Conservation (phyloP, 2,888 invertebrate species). For the Psococerastis gibbosa region DNA sequence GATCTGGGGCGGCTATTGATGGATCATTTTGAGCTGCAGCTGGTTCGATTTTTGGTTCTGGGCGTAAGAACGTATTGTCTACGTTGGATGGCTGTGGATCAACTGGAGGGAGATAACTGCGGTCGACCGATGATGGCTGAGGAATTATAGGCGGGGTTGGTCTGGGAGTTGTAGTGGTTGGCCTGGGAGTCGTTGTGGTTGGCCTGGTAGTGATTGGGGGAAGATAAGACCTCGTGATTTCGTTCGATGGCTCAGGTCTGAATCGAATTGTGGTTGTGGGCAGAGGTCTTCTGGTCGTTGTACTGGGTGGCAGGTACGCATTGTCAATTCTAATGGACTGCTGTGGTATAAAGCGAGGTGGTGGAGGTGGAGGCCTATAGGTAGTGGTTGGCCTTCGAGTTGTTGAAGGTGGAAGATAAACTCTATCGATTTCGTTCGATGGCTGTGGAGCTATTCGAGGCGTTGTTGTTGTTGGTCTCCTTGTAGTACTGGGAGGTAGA, state of each 20-base stretch:
- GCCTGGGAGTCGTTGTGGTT: neutral
- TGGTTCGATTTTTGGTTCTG: neutral
- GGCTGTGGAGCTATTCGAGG: neutral
- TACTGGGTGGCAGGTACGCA: too few species aligned
- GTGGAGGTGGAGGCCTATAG: neutral
- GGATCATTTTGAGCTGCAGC: neutral
- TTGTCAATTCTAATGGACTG: too few species aligned
- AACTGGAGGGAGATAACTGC: neutral
- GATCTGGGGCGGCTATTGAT: neutral
- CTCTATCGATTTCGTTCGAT: slow-evolving; percentile 1
- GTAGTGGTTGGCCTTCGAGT: slow-evolving; percentile 3
- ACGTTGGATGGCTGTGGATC: slow-evolving; percentile 1
- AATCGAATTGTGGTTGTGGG: neutral
- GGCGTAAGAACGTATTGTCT: neutral
- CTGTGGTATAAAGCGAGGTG: neutral
- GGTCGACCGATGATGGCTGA: neutral
- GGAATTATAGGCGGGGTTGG: neutral
- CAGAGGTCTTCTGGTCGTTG: slow-evolving; percentile 3
- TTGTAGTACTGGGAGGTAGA: slow-evolving; percentile 5
- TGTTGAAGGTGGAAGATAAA: slow-evolving; percentile 5
- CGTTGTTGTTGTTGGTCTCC: neutral
- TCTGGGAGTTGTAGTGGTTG: neutral
- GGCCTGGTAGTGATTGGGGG: neutral
- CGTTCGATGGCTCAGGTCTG: slow-evolving; percentile 1
- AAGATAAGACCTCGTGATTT: neutral